Evolutionary conservation across 2,888 invertebrate genomes (phyloP).

Genomic region (Cecidostiba fungosa): DNA sequence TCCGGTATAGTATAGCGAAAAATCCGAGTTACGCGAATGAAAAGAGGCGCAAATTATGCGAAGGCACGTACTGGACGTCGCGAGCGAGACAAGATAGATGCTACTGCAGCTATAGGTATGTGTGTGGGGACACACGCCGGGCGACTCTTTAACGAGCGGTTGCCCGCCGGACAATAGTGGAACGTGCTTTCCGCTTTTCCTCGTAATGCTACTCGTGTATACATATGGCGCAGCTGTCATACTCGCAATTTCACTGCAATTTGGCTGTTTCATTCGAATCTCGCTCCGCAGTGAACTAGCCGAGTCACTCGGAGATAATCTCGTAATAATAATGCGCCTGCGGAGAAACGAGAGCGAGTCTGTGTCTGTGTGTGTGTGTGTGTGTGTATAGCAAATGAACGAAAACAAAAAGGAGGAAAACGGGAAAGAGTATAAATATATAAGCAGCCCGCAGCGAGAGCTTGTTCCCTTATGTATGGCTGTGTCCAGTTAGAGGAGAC

Average conservation of each 20-base stretch:
- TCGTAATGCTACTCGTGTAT: conserved; percentile 16
- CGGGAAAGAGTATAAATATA: conserved; percentile 10
- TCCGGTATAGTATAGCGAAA: conserved; percentile 38
- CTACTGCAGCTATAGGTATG: neutral
- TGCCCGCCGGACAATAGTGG: conserved; percentile 33
- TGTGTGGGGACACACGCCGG: conserved; percentile 42
- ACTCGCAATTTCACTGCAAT: conserved; percentile 19
- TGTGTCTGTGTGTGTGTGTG: too few relatives aligned
- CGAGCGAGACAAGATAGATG: conserved; percentile 61
- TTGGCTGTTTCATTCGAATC: neutral
- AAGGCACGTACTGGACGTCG: conserved; percentile 55
- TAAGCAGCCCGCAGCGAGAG: neutral
- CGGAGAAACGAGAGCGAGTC: neutral
- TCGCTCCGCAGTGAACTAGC: neutral
- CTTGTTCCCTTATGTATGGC: conserved; percentile 32
- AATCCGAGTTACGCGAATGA: conserved; percentile 24
- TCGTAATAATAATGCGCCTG: conserved; percentile 24
- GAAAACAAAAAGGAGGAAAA: conserved; percentile 37
- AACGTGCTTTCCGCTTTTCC: conserved; percentile 62
- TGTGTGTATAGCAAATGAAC: neutral
- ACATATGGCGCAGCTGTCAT: neutral
- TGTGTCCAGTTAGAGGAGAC: conserved; percentile 49
- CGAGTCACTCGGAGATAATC: conserved; percentile 52
- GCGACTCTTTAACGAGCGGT: conserved; percentile 59
- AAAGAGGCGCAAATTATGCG: conserved; percentile 58